Percentiles rank a stretch among this genome's conserved stretches.
Evolutionary conservation across 2,113 vertebrate genomes (phyloP).

Genomic region (Pelmatolapia mariae): DNA sequence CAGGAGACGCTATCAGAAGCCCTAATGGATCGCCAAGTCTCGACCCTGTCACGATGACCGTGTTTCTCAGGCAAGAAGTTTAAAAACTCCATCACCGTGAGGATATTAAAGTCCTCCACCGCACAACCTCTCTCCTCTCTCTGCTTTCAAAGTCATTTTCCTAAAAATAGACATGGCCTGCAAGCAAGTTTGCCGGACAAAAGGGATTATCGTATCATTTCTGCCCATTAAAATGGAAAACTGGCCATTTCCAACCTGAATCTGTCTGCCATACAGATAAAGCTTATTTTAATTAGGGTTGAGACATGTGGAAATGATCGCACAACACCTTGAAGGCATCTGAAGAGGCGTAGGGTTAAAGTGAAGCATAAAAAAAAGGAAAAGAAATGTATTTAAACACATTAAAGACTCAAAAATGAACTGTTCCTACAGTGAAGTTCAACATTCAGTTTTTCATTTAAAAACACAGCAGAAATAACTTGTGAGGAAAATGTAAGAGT

Average conservation of each 20-base stretch:
- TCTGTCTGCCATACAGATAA: neutral
- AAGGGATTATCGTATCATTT: neutral
- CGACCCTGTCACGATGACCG: neutral
- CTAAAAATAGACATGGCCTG: neutral
- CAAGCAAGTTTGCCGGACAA: neutral
- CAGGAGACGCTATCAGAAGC: neutral
- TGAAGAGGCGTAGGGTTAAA: neutral
- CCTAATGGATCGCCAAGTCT: neutral
- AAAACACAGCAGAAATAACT: neutral
- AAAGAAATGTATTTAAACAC: neutral
- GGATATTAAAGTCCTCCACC: neutral
- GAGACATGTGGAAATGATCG: neutral
- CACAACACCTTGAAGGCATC: neutral
- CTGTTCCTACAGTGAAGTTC: neutral
- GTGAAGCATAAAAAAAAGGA: neutral
- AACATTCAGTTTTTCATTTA: neutral
- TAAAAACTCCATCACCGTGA: neutral
- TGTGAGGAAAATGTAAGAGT: neutral
- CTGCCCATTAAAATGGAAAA: neutral
- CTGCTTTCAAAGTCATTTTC: neutral
- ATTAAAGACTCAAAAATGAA: neutral
- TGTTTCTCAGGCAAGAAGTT: neutral
- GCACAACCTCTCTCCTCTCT: neutral
- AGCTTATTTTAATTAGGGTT: neutral
- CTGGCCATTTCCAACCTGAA: neutral